Base-by-base conservation (phyloP, 2,888 invertebrate species). In the Bellardia pandia region DNA sequence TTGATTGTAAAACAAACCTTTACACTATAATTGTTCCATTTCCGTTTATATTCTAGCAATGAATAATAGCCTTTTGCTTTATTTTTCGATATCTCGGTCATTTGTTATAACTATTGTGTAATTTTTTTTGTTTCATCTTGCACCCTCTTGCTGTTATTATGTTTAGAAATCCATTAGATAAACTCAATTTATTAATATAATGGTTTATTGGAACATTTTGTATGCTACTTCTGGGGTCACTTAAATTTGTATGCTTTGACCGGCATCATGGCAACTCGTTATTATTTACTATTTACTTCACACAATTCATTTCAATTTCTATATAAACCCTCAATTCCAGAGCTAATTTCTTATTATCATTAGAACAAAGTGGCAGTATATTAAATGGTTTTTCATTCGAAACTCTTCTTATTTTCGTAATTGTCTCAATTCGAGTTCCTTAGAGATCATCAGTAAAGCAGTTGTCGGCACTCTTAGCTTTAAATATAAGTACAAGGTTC, bases 21-120 rank as follows among this genome's bases (percentile, higher is more conserved):
- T 68, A 56, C 14, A 69, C 33, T 90, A 69, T 91, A 89, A 91
- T 90, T 90, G 91, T 90, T 90, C 64, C 89, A 90, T 90, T 91
- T 92, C 91, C 91, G 90, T 88, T 90, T 16, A 75, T 23, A 69
- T 11, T 66, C 13, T 45, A 11, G 16, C 40, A 58, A 83, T 71
- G 13, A 42, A 56, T 68, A 42, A 56, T 68, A 14, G 7, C 3
- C 30, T 30, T 3, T 58, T 16, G 51, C 14, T 75, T 60, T 42
- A 56, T 48, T 71, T 45, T 48, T 58, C 71, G 9, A 2, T 51
- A 51, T 58, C 16, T 64, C n/a, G 51, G 58, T 86, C 85, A 80
- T 88, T 89, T 88, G 88, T 86, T 80, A 89, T 83, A 88, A 62
- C 80, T 88, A 88, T 86, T 82, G 78, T 79, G 88, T 86, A 85